Evolutionary conservation across 1,140 invertebrate genomes (phyloP).

Genomic region (Metaphire vulgaris): DNA sequence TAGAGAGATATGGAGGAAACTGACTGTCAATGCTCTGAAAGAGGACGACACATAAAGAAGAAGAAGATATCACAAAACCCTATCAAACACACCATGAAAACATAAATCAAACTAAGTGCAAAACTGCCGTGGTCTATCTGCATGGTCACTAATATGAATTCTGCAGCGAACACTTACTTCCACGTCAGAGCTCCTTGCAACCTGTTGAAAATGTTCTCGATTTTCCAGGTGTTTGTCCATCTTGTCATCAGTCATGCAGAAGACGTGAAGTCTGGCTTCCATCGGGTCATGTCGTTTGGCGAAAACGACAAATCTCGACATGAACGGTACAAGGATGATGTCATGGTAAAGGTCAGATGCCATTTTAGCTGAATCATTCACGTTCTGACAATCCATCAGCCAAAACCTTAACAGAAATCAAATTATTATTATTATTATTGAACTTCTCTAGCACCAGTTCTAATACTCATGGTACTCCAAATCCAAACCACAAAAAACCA

Average conservation of each 20-base stretch:
- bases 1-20: no score
- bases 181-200: conserved; percentile 96
- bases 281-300: conserved; percentile 71
- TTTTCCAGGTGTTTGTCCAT: conserved; percentile 96
- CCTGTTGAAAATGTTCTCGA: conserved; percentile 93
- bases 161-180: no score
- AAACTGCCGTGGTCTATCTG: no score
- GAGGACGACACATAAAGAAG: no score
- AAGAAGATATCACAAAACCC: no score
- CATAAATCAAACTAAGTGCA: no score
- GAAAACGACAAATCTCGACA: conserved; percentile 97
- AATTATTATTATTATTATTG: background rate
- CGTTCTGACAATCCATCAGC: conserved; percentile 97
- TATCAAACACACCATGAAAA: no score
- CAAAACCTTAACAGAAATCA: conserved; percentile 65
- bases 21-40: no score
- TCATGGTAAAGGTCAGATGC: conserved; percentile 97
- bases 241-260: conserved; percentile 99
- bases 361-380: conserved; percentile 94
- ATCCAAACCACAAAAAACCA: no score
- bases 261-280: conserved; percentile 90
- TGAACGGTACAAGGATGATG: conserved; percentile 96
- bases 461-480: no score
- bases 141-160: no score
- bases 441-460: no score